These are phyloP conservation scores for Callaeas wilsoni DNA, from an alignment of 2,113 vertebrate species.

Conservation along the genomic window DNA sequence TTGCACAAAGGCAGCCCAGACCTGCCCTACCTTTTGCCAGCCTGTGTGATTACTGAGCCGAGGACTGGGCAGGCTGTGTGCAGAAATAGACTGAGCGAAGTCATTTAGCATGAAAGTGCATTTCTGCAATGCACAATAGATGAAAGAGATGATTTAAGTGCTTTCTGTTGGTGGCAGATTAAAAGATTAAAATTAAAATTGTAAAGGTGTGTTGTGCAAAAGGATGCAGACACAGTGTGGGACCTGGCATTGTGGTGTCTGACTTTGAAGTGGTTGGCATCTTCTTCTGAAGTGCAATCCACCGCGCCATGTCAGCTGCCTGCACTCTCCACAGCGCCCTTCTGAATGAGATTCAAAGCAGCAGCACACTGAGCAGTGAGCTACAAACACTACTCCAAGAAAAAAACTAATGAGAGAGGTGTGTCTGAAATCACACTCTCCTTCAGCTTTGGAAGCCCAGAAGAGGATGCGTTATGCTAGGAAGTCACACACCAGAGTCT, in stretches of 20 bases:
- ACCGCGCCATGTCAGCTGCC: not conserved
- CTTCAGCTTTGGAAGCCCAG: not conserved
- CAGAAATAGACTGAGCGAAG: not conserved
- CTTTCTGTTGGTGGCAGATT: not conserved
- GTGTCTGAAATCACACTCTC: not conserved
- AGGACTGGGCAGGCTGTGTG: rapidly evolving
- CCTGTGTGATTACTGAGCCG: not conserved
- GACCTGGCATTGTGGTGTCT: not conserved
- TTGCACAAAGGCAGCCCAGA: not conserved
- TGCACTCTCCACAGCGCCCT: rapidly evolving
- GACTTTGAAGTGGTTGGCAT: not conserved
- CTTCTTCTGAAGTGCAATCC: not conserved
- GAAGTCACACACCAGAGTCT: not conserved
- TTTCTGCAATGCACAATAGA: not conserved
- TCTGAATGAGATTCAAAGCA: not conserved
- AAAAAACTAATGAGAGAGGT: not conserved
- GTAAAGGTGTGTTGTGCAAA: not conserved
- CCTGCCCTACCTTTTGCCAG: not conserved
- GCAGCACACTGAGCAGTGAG: not conserved
- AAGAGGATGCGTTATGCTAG: not conserved
- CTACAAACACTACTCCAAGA: not conserved
- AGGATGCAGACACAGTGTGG: not conserved
- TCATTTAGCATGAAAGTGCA: not conserved
- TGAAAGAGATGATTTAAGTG: not conserved
- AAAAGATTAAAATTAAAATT: conserved; percentile 5